These are phyloP conservation scores for Dolichoris vasculosae DNA, from an alignment of 1,140 invertebrate genomes.

Conservation along the genomic window DNA sequence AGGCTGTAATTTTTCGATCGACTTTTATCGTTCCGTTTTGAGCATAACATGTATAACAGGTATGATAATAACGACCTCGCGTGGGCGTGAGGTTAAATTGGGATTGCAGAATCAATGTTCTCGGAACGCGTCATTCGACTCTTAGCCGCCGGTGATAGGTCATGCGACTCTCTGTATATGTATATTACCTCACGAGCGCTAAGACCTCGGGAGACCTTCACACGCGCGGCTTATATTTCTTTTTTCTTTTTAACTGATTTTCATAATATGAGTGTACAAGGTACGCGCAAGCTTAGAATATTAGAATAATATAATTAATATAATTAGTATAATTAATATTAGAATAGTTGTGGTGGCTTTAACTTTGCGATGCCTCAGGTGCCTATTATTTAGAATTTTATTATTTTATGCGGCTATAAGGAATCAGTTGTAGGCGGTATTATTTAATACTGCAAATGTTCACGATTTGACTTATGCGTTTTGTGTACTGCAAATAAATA, in stretches of 20 bases:
- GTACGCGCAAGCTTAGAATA: not conserved
- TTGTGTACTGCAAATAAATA: too few relatives aligned
- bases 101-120: slow-evolving; percentile 41
- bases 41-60: not conserved
- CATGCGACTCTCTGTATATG: not conserved
- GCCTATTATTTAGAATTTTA: not conserved
- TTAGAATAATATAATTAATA: too few relatives aligned
- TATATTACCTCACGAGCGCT: not conserved
- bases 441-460: too few relatives aligned
- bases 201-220: not conserved
- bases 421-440: not conserved
- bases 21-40: not conserved
- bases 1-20: slow-evolving; percentile 44
- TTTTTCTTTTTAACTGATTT: not conserved
- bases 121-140: slow-evolving; percentile 15
- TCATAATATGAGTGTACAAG: not conserved
- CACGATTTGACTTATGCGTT: too few relatives aligned
- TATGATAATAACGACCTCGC: slow-evolving; percentile 47
- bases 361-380: not conserved
- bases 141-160: slow-evolving; percentile 11
- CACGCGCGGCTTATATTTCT: not conserved
- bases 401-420: not conserved
- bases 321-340: too few relatives aligned
- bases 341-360: not conserved
- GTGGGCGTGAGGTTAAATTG: slow-evolving; percentile 43